Base-by-base conservation (phyloP, 2,797 vertebrate genomes). In the Botia kubotai region DNA sequence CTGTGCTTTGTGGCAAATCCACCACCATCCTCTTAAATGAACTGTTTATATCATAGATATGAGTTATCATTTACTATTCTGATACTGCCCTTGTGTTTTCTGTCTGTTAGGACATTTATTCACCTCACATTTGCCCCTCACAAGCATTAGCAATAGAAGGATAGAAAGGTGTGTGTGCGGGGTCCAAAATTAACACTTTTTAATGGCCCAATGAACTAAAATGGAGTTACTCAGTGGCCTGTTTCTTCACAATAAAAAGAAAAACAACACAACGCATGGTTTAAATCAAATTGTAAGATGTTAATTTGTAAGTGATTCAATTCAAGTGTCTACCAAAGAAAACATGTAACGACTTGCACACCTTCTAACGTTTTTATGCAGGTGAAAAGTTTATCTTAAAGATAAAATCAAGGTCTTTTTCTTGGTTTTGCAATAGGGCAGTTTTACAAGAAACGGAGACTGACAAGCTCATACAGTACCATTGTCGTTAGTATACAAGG, bases 1-100 rank as follows among this genome's bases (percentile, higher is more conserved):
- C 23, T 50, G 71, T 74, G 52, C 63, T 80, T 36, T 80, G 60
- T 80, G 71, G 70, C 78, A 74, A 67, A 80, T 66, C 78, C 70
- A 80, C 58, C 12, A 66, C 33, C 70, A 80, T 53, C 33, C 70
- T 80, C 39, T 26, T 43, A 73, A 66, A 68, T 67, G 21, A 74
- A 66, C 26, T 68, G 79, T 36, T 66, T 66, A 67, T 67, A 16
- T 57, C 23, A 70, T 58, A 39, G 58, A 79, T 62, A 46, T 72
- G 19, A 79, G 60, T 73, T 80, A 33, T 55, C 69, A 70, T 57
- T 67, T 52, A 58, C 60, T 67, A 21, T 46, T 66, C 36, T 46
- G 23, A 57, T 36, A 39, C 62, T 74, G 52, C 36, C 52, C 17
- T 68, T 68, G 4, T 55, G 60, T 69, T 77, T 77, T 23, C 16